Evolutionary conservation across 37 sponge, comb jelly and placozoan species (phyloP).

Genomic region (Ephydatia muelleri): DNA sequence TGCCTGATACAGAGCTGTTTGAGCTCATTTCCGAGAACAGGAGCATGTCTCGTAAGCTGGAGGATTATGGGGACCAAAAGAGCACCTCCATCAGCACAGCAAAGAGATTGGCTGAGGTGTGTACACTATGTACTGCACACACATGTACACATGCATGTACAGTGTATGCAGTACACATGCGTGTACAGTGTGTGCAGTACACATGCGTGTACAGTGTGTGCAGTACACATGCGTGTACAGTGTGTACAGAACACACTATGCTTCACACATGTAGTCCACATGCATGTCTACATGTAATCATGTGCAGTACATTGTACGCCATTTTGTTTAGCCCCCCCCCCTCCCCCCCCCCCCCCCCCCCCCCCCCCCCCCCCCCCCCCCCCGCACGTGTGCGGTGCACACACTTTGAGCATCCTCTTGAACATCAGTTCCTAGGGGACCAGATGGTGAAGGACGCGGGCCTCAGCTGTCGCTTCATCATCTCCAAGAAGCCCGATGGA

Average conservation of each 20-base stretch:
- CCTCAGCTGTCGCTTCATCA: conserved; percentile 92
- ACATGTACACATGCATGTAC: no score
- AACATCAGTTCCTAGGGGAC: conserved; percentile 90
- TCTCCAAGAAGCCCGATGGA: conserved; percentile 94
- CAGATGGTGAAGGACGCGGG: conserved; percentile 99
- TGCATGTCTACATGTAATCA: not conserved
- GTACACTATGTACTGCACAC: not conserved
- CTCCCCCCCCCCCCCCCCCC: not conserved
- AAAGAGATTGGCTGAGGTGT: conserved; percentile 92
- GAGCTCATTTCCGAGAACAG: conserved; percentile 94
- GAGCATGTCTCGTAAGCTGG: conserved; percentile 94
- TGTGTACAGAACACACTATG: no score
- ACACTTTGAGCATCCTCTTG: no score
- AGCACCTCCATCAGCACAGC: conserved; percentile 99
- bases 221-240: no score
- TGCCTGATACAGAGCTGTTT: conserved; percentile 96
- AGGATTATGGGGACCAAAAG: conserved; percentile 98
- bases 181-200: no score
- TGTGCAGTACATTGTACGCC: no score
- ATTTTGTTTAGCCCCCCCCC: not conserved
- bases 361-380: no score
- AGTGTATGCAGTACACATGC: no score
- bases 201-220: no score
- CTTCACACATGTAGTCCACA: no score
- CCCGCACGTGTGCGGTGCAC: no score